phyloP scores from a whole-genome alignment of 2,797 vertebrate genomes.

The Eptatretus atami region DNA sequence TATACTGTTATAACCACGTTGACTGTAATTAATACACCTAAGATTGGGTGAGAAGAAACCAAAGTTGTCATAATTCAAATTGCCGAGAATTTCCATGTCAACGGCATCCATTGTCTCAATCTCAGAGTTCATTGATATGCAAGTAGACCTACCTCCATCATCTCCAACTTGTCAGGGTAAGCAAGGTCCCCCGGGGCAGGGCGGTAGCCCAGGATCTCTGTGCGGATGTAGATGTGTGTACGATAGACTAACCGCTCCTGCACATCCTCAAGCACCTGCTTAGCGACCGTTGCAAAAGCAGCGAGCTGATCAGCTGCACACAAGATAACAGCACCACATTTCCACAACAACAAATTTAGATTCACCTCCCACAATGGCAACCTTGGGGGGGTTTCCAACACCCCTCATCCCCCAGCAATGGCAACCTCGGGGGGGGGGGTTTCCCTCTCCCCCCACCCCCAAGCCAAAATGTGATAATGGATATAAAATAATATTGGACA shows the following conservation, averaged over 20 bases:
- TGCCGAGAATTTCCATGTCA: background rate
- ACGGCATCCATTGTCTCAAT: background rate
- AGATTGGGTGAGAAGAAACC: too few relatives aligned
- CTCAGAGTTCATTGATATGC: background rate
- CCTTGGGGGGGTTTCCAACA: too few relatives aligned
- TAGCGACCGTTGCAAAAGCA: constrained; percentile 54
- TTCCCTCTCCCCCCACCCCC: too few relatives aligned
- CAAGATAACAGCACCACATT: too few relatives aligned
- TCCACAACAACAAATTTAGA: too few relatives aligned
- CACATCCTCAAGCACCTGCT: constrained; percentile 93
- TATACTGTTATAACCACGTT: too few relatives aligned
- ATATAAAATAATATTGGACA: too few relatives aligned
- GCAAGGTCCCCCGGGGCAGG: constrained; percentile 75
- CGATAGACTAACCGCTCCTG: constrained; percentile 83
- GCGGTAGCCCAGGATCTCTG: constrained; percentile 66
- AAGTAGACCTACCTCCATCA: constrained; percentile 51
- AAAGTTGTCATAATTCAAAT: background rate
- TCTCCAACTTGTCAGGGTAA: constrained; percentile 79
- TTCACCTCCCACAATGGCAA: too few relatives aligned
- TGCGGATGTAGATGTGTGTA: constrained; percentile 91
- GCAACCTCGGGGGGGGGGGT: too few relatives aligned
- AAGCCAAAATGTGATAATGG: too few relatives aligned
- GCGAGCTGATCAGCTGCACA: constrained; percentile 35
- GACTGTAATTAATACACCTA: too few relatives aligned
- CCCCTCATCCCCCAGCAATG: too few relatives aligned